Percentiles rank a stretch among this genome's conserved stretches.
Evolutionary conservation across 2,113 vertebrate genomes (phyloP).

Genomic region (Sinosuthora webbiana): DNA sequence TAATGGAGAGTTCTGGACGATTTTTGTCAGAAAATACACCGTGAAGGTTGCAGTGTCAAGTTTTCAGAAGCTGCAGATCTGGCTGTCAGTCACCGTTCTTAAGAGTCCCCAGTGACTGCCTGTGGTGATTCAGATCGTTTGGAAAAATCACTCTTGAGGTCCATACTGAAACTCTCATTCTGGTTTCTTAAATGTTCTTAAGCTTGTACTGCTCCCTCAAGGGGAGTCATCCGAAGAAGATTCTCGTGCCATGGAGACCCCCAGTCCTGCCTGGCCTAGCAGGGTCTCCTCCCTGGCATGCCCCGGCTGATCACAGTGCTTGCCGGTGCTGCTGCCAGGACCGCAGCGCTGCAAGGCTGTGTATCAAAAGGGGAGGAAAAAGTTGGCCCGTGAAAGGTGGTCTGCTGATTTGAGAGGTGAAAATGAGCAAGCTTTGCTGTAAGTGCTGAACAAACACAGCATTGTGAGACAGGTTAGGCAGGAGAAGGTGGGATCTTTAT

Average conservation of each 20-base stretch:
- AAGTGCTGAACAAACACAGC: neutral
- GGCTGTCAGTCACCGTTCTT: neutral
- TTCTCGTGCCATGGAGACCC: neutral
- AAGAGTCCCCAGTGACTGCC: neutral
- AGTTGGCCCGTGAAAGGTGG: neutral
- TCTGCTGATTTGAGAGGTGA: neutral
- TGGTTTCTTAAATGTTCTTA: neutral
- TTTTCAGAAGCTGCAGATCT: neutral
- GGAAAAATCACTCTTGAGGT: neutral
- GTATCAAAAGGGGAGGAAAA: rapidly evolving
- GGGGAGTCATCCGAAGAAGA: neutral
- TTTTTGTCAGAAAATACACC: neutral
- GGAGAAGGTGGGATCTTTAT: neutral
- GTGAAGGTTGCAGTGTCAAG: neutral
- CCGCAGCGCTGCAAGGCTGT: rapidly evolving
- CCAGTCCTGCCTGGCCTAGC: neutral
- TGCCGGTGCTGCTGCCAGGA: neutral
- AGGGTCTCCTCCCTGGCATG: rapidly evolving
- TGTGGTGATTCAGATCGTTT: neutral
- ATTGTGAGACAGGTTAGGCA: rapidly evolving
- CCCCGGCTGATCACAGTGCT: rapidly evolving
- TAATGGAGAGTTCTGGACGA: neutral
- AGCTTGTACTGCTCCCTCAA: neutral
- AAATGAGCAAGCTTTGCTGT: neutral
- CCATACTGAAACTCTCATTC: neutral